A percentile compares a stretch with the other conserved stretches of the same genome.
These are phyloP conservation scores for Eptatretus atami DNA, from an alignment of 2,797 vertebrate genomes.

Conservation along the genomic window DNA sequence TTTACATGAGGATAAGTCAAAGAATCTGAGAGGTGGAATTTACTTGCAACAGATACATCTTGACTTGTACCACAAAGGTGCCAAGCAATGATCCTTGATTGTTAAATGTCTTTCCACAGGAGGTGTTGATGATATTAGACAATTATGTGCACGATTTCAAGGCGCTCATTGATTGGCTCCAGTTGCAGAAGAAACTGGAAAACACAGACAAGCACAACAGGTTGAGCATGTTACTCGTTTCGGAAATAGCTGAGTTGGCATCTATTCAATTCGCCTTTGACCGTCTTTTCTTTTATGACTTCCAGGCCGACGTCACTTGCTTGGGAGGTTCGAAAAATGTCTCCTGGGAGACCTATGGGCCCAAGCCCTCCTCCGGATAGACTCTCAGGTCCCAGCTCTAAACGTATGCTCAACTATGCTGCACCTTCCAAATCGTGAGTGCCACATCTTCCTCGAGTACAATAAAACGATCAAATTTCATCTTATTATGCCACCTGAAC, in stretches of 20 bases:
- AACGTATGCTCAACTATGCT: constrained; percentile 45
- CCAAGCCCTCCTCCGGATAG: constrained; percentile 55
- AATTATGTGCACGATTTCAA: constrained; percentile 97
- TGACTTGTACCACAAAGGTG: too few species aligned
- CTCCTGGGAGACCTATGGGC: constrained; percentile 72
- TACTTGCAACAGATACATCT: too few species aligned
- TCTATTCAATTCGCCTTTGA: not conserved
- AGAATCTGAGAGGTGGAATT: too few species aligned
- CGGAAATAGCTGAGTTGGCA: not conserved
- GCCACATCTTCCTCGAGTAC: too few species aligned
- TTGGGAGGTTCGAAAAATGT: constrained; percentile 98
- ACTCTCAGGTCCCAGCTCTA: constrained; percentile 42
- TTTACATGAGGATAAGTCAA: too few species aligned
- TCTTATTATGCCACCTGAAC: too few species aligned
- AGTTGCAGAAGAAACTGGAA: constrained; percentile 90
- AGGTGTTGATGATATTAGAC: constrained; percentile 94
- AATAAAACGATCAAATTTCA: too few species aligned
- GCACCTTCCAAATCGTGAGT: not conserved
- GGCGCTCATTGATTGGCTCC: constrained; percentile 93
- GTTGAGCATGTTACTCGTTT: constrained; percentile 16
- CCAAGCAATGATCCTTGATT: too few species aligned
- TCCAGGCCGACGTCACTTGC: constrained; percentile 71
- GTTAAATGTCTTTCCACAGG: constrained; percentile 17
- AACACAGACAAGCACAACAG: constrained; percentile 95
- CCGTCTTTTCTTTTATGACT: not conserved